These are phyloP conservation scores for Protosalanx chinensis DNA, from an alignment of 2,797 vertebrate species.

Conservation along the genomic window DNA sequence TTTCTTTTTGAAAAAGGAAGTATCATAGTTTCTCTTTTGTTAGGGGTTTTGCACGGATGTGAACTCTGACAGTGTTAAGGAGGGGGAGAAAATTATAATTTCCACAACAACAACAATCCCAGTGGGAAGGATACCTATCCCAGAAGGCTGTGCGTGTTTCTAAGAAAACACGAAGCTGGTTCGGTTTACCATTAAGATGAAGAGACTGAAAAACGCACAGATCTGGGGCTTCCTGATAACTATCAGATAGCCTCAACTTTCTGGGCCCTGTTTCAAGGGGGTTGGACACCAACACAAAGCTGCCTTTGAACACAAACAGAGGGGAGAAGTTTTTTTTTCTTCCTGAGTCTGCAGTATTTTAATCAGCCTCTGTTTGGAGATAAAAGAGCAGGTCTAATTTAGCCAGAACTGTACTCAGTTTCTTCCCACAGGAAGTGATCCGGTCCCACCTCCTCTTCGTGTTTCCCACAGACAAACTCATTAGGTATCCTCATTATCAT, in stretches of 20 bases:
- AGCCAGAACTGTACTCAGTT: conserved; percentile 34
- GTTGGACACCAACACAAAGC: conserved; percentile 80
- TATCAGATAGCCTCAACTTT: conserved; percentile 70
- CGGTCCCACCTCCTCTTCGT: conserved; percentile 14
- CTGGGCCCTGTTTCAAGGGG: conserved; percentile 80
- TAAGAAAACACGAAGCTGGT: conserved; percentile 75
- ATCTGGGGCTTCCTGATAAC: conserved; percentile 76
- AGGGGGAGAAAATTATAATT: not conserved
- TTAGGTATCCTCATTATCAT: conserved; percentile 15
- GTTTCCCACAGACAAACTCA: not conserved
- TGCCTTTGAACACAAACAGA: conserved; percentile 74
- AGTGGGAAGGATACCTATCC: conserved; percentile 6
- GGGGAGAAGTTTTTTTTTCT: no score
- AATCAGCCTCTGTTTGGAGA: conserved; percentile 54
- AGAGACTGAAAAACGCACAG: conserved; percentile 64
- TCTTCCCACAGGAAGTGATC: conserved; percentile 29
- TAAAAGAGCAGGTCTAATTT: conserved; percentile 41
- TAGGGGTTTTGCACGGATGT: not conserved
- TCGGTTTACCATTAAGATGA: conserved; percentile 75
- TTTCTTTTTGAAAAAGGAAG: conserved; percentile 2
- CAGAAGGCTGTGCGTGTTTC: conserved; percentile 68
- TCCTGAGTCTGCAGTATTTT: conserved; percentile 73
- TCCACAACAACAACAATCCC: conserved; percentile 19
- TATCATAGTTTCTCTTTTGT: not conserved
- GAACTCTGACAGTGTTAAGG: not conserved